Percentiles rank a stretch among this genome's conserved stretches.
phyloP scores from a whole-genome alignment of 2,113 vertebrate genomes.

The human (Homo sapiens) region GRCh38 chr2:78139001-78139500 shows the following conservation, averaged over 20 bases:
- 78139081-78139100: slow-evolving; percentile 62
- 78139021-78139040: background rate
- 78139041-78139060: slow-evolving; percentile 41
- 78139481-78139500: background rate
- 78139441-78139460: background rate
- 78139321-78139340: slow-evolving; percentile 76
- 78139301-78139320: slow-evolving; percentile 75
- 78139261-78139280: slow-evolving; percentile 86
- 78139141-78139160: slow-evolving; percentile 79
- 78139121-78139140: slow-evolving; percentile 78
- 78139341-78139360: slow-evolving; percentile 83
- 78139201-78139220: slow-evolving; percentile 87
- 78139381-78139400: slow-evolving; percentile 77
- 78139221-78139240: slow-evolving; percentile 85
- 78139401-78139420: slow-evolving; percentile 76
- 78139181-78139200: slow-evolving; percentile 65
- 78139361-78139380: slow-evolving; percentile 78
- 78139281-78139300: slow-evolving; percentile 85
- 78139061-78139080: slow-evolving; percentile 39
- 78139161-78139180: slow-evolving; percentile 67
- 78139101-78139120: slow-evolving; percentile 59
- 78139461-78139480: background rate
- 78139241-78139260: slow-evolving; percentile 84
- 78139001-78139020: background rate
- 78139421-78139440: background rate